Base-by-base conservation (phyloP, 2,888 invertebrate species). In the Bombyx huttoni region DNA sequence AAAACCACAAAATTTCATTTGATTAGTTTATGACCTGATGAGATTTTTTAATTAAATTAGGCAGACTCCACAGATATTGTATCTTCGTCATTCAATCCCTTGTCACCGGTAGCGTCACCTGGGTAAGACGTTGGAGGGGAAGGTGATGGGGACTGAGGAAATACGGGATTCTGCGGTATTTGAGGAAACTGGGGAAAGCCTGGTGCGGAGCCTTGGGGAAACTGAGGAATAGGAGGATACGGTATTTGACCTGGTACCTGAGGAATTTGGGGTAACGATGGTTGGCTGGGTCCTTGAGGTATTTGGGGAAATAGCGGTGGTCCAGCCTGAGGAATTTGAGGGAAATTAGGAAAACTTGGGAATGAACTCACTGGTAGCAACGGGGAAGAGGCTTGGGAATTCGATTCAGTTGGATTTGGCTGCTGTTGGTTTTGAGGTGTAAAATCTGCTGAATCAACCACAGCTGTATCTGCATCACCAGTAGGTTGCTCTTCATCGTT, bases 21-120 rank as follows among this genome's bases (percentile, higher is more conserved):
- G 24, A 24, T 24, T 24, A 3, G 3, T 24, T 24, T 24, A 24
- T 24, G 24, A 24, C 24, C 24, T 24, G 24, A 24, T 3, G 24
- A 24, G 24, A 24, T 3, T 24, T 24, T 24, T 24, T 24, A 1
- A 24, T 24, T 24, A 1, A 24, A 24, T 5, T 73, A 80, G 53
- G 86, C 87, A 52, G 87, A 80, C 54, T 88, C 88, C 50, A 88
- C 78, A n/a, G 87, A 73, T 64, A 88, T 61, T 12, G 87, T 80
- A 52, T 88, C 88, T 70, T 84, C 87, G 34, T 87, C 84, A 54
- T 79, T 85, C 3, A 84, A 52, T 13, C 79, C 75, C 58, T 69
- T 68, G 54, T 77, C 74, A n/a, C 65, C 68, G 46, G 64, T 69
- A 34, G 56, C 59, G 2, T 64, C 66, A 12, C 70, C 70, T 1